Evolutionary conservation across 2,888 invertebrate species (phyloP).

Genomic region (Papilio protenor): DNA sequence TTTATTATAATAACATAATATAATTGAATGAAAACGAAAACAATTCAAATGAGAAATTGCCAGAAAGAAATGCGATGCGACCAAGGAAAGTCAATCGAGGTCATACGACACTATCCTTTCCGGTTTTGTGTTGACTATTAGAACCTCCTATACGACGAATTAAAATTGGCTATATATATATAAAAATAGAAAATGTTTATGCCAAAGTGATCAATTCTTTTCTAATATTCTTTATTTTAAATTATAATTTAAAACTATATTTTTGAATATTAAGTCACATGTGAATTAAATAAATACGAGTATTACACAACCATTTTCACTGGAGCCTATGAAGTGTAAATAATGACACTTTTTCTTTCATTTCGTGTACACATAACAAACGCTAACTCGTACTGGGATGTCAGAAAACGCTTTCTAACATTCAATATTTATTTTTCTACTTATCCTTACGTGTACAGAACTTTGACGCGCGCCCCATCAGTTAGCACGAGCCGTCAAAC

Average conservation of each 20-base stretch:
- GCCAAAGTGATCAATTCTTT: slow-evolving; percentile 66
- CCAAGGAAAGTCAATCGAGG: slow-evolving; percentile 66
- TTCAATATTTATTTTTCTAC: slow-evolving; percentile 83
- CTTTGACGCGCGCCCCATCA: slow-evolving; percentile 62
- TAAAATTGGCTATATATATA: slow-evolving; percentile 79
- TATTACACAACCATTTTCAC: slow-evolving; percentile 46
- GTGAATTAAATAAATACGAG: slow-evolving; percentile 47
- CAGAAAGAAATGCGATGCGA: slow-evolving; percentile 37
- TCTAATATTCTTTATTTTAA: slow-evolving; percentile 43
- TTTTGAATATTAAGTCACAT: background rate
- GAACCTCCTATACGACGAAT: slow-evolving; percentile 71
- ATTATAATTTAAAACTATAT: background rate
- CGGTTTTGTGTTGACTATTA: slow-evolving; percentile 65
- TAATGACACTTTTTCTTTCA: slow-evolving; percentile 83
- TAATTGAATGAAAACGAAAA: slow-evolving; percentile 18
- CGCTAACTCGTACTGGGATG: slow-evolving; percentile 68
- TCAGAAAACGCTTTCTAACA: slow-evolving; percentile 82
- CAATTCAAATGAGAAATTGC: slow-evolving; percentile 13
- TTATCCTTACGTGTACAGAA: slow-evolving; percentile 73
- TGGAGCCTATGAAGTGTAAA: slow-evolving; percentile 74
- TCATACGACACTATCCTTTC: slow-evolving; percentile 61
- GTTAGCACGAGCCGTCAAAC: slow-evolving; percentile 74
- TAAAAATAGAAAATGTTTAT: slow-evolving; percentile 70
- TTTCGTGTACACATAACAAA: slow-evolving; percentile 75
- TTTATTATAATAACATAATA: background rate